Conservation (phyloP, 2,113 vertebrate species). For the Oceanodroma tethys region DNA sequence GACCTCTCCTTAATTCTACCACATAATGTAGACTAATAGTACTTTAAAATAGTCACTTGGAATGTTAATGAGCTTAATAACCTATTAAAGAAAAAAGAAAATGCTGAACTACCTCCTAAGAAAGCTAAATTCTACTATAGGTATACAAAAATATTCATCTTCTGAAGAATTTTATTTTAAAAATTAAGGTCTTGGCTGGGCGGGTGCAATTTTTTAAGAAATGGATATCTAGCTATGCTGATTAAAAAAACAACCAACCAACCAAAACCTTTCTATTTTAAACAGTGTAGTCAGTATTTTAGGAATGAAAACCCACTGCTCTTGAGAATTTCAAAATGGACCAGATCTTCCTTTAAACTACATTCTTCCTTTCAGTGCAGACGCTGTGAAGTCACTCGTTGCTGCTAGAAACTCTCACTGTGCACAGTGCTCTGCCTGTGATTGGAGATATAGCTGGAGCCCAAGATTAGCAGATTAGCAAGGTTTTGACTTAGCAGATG, state of each 20-base stretch:
- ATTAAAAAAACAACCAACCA: not conserved
- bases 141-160: not conserved
- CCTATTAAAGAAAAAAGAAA: not conserved
- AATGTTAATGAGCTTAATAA: constrained; percentile 9
- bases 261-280: not conserved
- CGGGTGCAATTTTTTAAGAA: not conserved
- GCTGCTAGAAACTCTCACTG: not conserved
- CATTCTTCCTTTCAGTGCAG: not conserved
- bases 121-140: not conserved
- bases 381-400: not conserved
- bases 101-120: not conserved
- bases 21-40: not conserved
- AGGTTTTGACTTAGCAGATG: not conserved
- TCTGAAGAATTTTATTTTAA: not conserved
- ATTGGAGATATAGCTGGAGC: not conserved
- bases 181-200: not conserved
- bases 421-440: not conserved
- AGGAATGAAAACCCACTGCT: not conserved
- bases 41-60: not conserved
- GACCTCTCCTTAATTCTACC: not conserved
- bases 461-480: not conserved
- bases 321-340: not conserved
- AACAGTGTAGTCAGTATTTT: not conserved
- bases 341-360: not conserved
- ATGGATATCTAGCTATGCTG: not conserved